These are phyloP conservation scores for Calameuta pallipes DNA, from an alignment of 2,888 invertebrate genomes.

Conservation along the genomic window DNA sequence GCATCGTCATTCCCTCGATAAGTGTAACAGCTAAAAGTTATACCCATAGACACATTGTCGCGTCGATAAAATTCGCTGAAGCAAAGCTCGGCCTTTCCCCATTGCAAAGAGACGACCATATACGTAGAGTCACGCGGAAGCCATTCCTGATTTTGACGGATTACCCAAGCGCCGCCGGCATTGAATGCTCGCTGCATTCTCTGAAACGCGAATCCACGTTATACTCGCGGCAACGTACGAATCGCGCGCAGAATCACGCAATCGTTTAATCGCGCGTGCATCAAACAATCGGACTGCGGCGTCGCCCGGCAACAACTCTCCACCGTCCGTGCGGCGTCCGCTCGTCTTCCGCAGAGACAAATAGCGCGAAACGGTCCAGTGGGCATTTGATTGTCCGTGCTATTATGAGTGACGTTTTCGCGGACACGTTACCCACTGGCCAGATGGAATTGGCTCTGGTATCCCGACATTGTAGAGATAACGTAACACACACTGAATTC, in stretches of 20 bases:
- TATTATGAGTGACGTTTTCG: slow-evolving; percentile 59
- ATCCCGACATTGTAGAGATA: background rate
- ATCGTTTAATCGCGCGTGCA: slow-evolving; percentile 64
- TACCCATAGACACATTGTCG: background rate
- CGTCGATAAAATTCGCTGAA: background rate
- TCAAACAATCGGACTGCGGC: slow-evolving; percentile 58
- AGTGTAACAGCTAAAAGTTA: background rate
- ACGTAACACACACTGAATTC: background rate
- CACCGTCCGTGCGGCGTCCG: slow-evolving; percentile 41
- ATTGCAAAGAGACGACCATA: background rate
- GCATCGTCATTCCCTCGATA: background rate
- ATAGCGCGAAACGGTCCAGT: slow-evolving; percentile 54
- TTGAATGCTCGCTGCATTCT: background rate
- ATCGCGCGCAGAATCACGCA: slow-evolving; percentile 15
- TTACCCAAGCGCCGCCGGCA: background rate
- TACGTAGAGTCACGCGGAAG: background rate
- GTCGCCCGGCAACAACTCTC: slow-evolving; percentile 35
- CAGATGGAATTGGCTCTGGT: slow-evolving; percentile 5
- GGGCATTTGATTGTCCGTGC: slow-evolving; percentile 64
- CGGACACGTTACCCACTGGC: slow-evolving; percentile 16
- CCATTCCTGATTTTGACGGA: background rate
- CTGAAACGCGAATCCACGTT: background rate
- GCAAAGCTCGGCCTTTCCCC: background rate
- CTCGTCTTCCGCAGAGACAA: slow-evolving; percentile 63
- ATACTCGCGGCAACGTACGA: background rate